phyloP scores from a whole-genome alignment of 2,113 vertebrate genomes.

The Xenopus tropicalis region DNA sequence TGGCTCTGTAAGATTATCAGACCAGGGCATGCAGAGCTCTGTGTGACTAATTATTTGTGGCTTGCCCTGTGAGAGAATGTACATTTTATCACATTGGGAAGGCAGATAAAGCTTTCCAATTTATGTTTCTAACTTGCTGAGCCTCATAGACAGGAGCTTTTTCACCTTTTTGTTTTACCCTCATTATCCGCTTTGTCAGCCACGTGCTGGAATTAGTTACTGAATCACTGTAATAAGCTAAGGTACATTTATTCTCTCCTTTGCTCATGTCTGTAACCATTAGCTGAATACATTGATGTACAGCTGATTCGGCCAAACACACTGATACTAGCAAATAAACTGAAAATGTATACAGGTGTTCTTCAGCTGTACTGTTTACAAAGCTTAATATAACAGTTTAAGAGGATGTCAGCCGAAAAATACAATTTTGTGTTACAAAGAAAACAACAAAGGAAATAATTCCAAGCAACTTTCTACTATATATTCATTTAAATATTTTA shows the following conservation, averaged over 20 bases:
- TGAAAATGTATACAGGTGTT: too few relatives aligned
- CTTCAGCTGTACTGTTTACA: too few relatives aligned
- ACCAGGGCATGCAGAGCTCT: neutral
- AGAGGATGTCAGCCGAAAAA: too few relatives aligned
- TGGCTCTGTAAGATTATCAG: neutral
- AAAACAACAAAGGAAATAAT: too few relatives aligned
- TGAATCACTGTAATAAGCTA: neutral
- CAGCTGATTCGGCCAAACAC: neutral
- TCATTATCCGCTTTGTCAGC: neutral
- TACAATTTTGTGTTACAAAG: too few relatives aligned
- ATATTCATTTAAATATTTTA: too few relatives aligned
- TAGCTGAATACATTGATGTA: neutral
- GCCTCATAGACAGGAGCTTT: neutral
- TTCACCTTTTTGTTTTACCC: neutral
- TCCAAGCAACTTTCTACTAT: too few relatives aligned
- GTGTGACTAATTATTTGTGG: constrained; percentile 1
- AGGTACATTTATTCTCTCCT: neutral
- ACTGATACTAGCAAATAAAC: neutral
- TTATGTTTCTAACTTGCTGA: neutral
- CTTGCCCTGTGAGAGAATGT: neutral
- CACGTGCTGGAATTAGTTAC: constrained; percentile 1
- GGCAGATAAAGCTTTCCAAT: constrained; percentile 18
- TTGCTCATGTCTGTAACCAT: neutral
- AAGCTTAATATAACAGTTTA: too few relatives aligned
- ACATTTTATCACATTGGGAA: neutral